Conservation (phyloP, 2,888 invertebrate species). For the Eumacrocentrus americanus region DNA sequence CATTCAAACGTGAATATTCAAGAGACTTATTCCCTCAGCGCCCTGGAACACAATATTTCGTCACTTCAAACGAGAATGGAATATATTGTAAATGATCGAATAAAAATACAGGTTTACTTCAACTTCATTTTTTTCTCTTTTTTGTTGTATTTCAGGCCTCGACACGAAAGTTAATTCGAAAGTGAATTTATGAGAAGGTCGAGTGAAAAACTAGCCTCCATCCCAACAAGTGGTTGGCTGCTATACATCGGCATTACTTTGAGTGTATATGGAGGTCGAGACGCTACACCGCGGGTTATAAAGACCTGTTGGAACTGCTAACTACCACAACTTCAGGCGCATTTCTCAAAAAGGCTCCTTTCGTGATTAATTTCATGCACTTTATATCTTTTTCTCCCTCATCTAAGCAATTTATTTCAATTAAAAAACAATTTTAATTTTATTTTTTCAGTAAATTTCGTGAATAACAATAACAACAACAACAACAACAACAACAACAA, state of each 20-base stretch:
- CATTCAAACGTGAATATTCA: conserved; percentile 8
- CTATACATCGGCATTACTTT: too few species aligned
- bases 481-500: too few species aligned
- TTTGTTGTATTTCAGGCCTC: too few species aligned
- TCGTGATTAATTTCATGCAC: not conserved
- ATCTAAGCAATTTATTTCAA: not conserved
- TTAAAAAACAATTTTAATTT: too few species aligned
- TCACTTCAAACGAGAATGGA: not conserved
- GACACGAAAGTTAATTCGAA: not conserved
- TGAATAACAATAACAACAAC: too few species aligned
- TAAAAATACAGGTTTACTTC: not conserved
- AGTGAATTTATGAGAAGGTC: not conserved
- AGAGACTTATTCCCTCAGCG: not conserved
- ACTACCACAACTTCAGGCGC: not conserved
- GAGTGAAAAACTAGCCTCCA: not conserved
- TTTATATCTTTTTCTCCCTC: not conserved
- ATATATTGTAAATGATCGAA: not conserved
- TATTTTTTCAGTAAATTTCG: too few species aligned
- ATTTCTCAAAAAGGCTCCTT: not conserved
- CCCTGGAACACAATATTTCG: not conserved
- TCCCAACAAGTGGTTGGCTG: not conserved
- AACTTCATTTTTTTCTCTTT: not conserved
- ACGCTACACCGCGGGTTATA: not conserved
- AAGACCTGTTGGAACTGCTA: not conserved
- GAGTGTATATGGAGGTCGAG: not conserved